phyloP scores from a whole-genome alignment of 2,888 invertebrate species.

The Napeogenes inachia region DNA sequence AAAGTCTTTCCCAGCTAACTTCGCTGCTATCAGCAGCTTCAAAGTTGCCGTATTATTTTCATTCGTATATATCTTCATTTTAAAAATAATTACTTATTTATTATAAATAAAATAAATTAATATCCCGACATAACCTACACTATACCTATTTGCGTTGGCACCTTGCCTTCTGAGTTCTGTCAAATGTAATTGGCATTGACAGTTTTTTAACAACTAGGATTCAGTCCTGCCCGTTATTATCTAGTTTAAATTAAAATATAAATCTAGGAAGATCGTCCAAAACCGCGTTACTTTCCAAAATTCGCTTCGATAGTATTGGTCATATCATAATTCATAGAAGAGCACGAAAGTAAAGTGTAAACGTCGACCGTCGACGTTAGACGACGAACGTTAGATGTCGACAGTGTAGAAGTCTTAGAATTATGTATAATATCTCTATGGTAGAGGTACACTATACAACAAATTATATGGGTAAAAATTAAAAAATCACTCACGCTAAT shows the following conservation, averaged over 20 bases:
- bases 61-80: slow-evolving; percentile 86
- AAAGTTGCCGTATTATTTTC: slow-evolving; percentile 86
- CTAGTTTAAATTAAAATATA: slow-evolving; percentile 10
- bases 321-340: slow-evolving; percentile 10
- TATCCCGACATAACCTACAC: slow-evolving; percentile 25
- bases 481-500: slow-evolving; percentile 17
- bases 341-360: slow-evolving; percentile 10
- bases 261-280: slow-evolving; percentile 16
- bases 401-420: slow-evolving; percentile 12
- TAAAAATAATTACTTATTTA: slow-evolving; percentile 36
- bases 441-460: slow-evolving; percentile 6
- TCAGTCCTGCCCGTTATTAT: too few species aligned
- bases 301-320: slow-evolving; percentile 15
- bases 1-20: slow-evolving; percentile 78
- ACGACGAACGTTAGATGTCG: background rate
- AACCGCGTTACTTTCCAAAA: slow-evolving; percentile 14
- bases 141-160: slow-evolving; percentile 20
- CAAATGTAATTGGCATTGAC: too few species aligned
- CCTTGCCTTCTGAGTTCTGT: too few species aligned
- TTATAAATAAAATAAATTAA: slow-evolving; percentile 18
- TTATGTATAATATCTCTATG: too few species aligned
- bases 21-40: slow-evolving; percentile 84
- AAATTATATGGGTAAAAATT: slow-evolving; percentile 9
- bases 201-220: too few species aligned
- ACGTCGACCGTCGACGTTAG: background rate